Percentiles rank a stretch among this genome's conserved stretches.
Evolutionary conservation across 2,797 vertebrate species (phyloP).

Genomic region (Botia almorhae): DNA sequence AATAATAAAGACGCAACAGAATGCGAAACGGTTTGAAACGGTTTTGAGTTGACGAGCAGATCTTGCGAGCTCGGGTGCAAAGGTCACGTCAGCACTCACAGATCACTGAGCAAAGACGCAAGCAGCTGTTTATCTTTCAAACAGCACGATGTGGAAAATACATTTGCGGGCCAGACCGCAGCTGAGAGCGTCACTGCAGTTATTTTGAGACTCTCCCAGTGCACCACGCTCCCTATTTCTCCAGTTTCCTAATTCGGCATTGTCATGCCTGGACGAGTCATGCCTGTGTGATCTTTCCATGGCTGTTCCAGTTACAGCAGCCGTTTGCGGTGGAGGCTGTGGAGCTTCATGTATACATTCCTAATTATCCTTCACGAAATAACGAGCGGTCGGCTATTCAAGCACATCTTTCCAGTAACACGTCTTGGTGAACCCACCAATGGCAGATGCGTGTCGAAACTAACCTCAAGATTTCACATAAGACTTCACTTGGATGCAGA

Average conservation of each 20-base stretch:
- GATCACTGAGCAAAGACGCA: constrained; percentile 14
- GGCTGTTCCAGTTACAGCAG: background rate
- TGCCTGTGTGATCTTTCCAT: background rate
- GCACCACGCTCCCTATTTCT: background rate
- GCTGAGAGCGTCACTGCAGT: background rate
- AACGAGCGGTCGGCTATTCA: constrained; percentile 16
- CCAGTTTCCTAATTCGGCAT: constrained; percentile 19
- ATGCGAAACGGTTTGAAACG: background rate
- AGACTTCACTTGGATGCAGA: background rate
- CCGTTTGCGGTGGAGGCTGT: constrained; percentile 19
- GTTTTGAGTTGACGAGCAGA: background rate
- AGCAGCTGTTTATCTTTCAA: constrained; percentile 32
- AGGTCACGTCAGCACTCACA: constrained; percentile 25
- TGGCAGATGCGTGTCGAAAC: constrained; percentile 14
- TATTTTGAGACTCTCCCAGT: constrained; percentile 28
- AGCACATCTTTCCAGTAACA: constrained; percentile 33
- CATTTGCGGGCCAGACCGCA: constrained; percentile 1
- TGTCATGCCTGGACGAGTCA: constrained; percentile 11
- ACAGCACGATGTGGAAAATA: constrained; percentile 17
- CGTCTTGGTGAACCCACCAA: constrained; percentile 23
- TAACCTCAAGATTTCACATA: background rate
- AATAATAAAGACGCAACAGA: constrained; percentile 10
- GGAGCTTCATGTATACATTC: background rate
- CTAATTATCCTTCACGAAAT: constrained; percentile 22
- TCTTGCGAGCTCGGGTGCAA: background rate